Evolutionary conservation across 92 coral and sea anemone species (phyloP).

Genomic region (Epizoanthus illoricatus): DNA sequence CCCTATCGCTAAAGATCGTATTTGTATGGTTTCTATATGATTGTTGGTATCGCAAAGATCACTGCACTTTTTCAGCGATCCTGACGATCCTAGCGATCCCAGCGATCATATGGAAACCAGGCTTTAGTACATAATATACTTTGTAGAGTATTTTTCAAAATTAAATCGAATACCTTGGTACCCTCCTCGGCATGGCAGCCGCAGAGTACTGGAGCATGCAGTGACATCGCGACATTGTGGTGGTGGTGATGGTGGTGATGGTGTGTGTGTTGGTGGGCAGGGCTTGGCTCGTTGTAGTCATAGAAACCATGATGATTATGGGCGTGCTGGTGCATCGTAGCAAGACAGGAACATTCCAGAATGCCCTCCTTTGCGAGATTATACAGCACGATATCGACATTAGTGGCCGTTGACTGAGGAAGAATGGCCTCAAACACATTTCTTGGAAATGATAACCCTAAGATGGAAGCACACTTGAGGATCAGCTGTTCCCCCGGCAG

Average conservation of each 20-base stretch:
- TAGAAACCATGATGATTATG: conserved; percentile 99
- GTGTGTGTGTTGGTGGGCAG: conserved; percentile 86
- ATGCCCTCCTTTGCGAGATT: conserved; percentile 87
- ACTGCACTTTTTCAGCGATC: too few relatives aligned
- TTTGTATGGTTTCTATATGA: too few relatives aligned
- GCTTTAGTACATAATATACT: too few relatives aligned
- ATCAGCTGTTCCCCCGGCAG: conserved; percentile 85
- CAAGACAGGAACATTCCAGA: conserved; percentile 91
- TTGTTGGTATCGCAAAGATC: too few relatives aligned
- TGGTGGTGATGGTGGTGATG: conserved; percentile 99
- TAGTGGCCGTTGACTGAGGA: conserved; percentile 63
- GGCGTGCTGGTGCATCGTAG: conserved; percentile 84
- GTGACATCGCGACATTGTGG: conserved; percentile 83
- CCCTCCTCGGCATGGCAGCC: conserved; percentile 95
- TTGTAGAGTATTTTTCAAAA: background rate
- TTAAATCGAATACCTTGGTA: conserved; percentile 52
- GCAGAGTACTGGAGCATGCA: conserved; percentile 88
- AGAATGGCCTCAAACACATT: conserved; percentile 83
- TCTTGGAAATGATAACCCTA: conserved; percentile 77
- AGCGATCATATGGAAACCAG: too few relatives aligned
- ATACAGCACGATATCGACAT: conserved; percentile 76
- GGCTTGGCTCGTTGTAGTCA: conserved; percentile 86
- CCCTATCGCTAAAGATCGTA: too few relatives aligned
- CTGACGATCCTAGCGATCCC: too few relatives aligned
- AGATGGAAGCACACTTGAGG: conserved; percentile 87